Evolutionary conservation across 1,140 invertebrate species (phyloP).

Genomic region (Drosophila jambulina): DNA sequence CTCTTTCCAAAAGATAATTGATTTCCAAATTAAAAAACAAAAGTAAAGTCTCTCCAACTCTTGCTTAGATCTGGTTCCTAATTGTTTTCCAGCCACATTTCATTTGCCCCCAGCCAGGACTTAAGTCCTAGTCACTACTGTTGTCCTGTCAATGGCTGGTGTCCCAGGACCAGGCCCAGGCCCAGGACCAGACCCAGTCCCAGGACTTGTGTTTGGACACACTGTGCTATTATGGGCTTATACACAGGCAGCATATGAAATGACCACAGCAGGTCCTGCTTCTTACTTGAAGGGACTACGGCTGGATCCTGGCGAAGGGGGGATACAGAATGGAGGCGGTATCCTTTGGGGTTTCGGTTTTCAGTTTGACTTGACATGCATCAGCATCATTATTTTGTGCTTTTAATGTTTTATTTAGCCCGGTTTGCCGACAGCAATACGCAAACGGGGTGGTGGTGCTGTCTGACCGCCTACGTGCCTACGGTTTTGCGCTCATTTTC

Average conservation of each 20-base stretch:
- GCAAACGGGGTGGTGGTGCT: conserved; percentile 24
- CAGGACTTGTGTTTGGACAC: background rate
- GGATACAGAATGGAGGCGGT: background rate
- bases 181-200: background rate
- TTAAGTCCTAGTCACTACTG: background rate
- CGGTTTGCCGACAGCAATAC: conserved; percentile 68
- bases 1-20: background rate
- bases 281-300: background rate
- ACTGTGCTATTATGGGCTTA: conserved; percentile 45
- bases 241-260: conserved; percentile 41
- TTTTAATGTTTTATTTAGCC: conserved; percentile 81
- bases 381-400: conserved; percentile 82
- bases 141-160: conserved; percentile 6
- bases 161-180: background rate
- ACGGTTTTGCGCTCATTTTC: conserved; percentile 68
- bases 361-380: conserved; percentile 81
- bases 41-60: background rate
- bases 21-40: background rate
- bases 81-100: conserved; percentile 6
- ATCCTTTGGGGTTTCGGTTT: conserved; percentile 73
- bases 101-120: background rate
- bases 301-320: background rate
- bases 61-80: background rate
- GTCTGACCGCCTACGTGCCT: conserved; percentile 59
- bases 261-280: conserved; percentile 30